phyloP scores from a whole-genome alignment of 2,113 vertebrate species.

The Diadophis punctatus region DNA sequence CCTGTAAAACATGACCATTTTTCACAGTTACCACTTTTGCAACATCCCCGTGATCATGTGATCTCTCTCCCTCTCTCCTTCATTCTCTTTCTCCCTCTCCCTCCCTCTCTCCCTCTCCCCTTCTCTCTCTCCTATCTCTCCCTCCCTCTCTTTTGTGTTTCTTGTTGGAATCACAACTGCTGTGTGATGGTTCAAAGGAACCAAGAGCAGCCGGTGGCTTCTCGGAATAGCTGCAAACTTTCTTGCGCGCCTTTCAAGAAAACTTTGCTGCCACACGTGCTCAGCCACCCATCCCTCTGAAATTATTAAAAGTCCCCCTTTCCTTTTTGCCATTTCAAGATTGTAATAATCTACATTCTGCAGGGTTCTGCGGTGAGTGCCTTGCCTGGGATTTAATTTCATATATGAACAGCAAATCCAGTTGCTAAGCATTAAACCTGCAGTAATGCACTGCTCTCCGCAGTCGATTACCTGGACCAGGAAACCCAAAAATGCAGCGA shows the following conservation, averaged over 20 bases:
- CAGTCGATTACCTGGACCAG: slow-evolving; percentile 60
- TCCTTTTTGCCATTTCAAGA: not conserved
- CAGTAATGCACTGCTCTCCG: slow-evolving; percentile 29
- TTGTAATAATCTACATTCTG: not conserved
- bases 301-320: not conserved
- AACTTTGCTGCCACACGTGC: not conserved
- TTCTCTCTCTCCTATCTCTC: not conserved
- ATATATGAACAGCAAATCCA: not conserved
- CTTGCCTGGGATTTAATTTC: not conserved
- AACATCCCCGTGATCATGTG: too few relatives aligned
- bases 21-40: too few relatives aligned
- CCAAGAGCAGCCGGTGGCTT: not conserved
- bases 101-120: too few relatives aligned
- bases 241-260: not conserved
- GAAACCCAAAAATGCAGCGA: slow-evolving; percentile 57
- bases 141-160: not conserved
- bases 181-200: not conserved
- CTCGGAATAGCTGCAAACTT: not conserved
- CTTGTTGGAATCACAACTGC: not conserved
- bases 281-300: not conserved
- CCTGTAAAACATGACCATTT: too few relatives aligned
- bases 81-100: too few relatives aligned
- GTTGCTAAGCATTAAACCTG: slow-evolving; percentile 30
- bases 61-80: too few relatives aligned
- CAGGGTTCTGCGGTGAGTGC: not conserved